Base-by-base conservation (phyloP, 2,888 invertebrate species). In the Clivina fossor region DNA sequence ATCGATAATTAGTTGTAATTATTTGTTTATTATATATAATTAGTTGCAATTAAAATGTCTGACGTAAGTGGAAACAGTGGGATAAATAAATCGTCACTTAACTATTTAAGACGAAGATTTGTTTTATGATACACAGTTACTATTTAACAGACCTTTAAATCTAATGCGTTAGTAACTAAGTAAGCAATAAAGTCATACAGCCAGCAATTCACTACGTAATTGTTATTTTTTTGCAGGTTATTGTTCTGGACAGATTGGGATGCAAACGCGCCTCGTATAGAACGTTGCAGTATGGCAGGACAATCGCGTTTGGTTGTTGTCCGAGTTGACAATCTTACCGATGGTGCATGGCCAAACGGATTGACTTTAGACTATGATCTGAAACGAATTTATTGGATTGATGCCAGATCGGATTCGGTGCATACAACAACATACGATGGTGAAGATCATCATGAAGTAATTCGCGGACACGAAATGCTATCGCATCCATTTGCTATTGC, bases 231-330 rank as follows among this genome's bases (percentile, higher is more conserved):
- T 61, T 63, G 35, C 66, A 79, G 82, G 65, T 74, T 79, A 63
- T 74, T 93, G 61, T 93, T 93, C 77, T 93, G 92, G 92, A 88
- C 87, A 19, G 92, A 93, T 75, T 93, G 93, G 93, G 87, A 87
- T 69, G 82, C 81, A 63, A 76, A 80, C 58, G 80, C 83, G 59
- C 89, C 92, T 24, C 80, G 92, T 61, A 90, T 93, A 64, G 93
- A 93, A 74, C 81, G 89, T 28, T 85, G 87, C 64, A 85, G 87
- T 46, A 82, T 92, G 80, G 86, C 90, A 46, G 93, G 93, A 1
- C 80, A 82, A 59, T 74, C 75, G 19, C 49, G 48, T 16, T 49
- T 19, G 16, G 35, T 49, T n/a, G 83, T 87, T 49, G 85, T 80
- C 65, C 74, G 75, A 64, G 84, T 80, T 62, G 78, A 73, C 71